These are phyloP conservation scores for Styela plicata DNA, from an alignment of 23 tunicate species.

Conservation along the genomic window DNA sequence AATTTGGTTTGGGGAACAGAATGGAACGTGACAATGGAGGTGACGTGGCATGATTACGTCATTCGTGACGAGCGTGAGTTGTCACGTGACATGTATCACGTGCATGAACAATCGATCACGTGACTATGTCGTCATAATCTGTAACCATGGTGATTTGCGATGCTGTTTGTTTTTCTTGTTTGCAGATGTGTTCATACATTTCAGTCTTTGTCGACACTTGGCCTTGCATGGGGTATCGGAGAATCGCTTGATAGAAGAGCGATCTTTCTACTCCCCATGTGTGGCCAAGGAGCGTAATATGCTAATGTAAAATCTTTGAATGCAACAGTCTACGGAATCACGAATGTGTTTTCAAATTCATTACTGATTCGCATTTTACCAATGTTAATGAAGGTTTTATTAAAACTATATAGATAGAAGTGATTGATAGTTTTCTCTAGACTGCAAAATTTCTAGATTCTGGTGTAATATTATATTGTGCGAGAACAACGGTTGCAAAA, in stretches of 20 bases:
- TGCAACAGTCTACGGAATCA: too few relatives aligned
- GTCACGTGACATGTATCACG: constrained; percentile 85
- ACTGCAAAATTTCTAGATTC: background rate
- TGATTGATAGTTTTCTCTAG: background rate
- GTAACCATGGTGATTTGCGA: background rate
- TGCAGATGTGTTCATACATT: background rate
- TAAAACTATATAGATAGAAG: too few relatives aligned
- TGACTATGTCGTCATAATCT: background rate
- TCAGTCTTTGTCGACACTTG: background rate
- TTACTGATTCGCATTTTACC: background rate
- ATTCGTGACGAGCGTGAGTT: constrained; percentile 50
- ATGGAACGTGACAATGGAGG: constrained; percentile 16
- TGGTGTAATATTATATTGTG: background rate
- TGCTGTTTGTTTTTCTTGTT: background rate
- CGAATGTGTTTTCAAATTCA: background rate
- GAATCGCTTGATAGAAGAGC: too few relatives aligned
- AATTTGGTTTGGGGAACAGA: background rate
- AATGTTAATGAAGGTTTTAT: background rate
- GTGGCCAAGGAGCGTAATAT: too few relatives aligned
- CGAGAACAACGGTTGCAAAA: background rate
- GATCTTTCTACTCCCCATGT: too few relatives aligned
- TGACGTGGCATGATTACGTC: constrained; percentile 33
- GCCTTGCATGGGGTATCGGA: background rate
- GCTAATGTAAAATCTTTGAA: too few relatives aligned
- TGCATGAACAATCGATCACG: constrained; percentile 40